Conservation (phyloP, 2,113 vertebrate species). For the Empidonax traillii region DNA sequence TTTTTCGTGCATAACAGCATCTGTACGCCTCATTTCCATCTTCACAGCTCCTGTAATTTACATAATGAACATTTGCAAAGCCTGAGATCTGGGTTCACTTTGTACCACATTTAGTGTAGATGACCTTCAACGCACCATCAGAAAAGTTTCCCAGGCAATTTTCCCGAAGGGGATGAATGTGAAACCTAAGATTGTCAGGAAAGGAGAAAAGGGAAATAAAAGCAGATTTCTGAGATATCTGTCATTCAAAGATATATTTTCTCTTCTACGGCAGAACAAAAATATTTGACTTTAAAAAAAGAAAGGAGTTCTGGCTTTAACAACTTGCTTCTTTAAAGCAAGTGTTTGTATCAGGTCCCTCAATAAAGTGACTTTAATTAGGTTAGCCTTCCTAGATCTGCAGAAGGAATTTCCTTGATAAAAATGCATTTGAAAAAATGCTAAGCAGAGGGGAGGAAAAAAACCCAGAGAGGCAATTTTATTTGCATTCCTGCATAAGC, state of each 20-base stretch:
- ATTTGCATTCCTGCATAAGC: neutral
- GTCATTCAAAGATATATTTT: neutral
- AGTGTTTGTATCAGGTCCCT: neutral
- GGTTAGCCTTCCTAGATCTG: neutral
- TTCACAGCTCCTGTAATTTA: constrained; percentile 66
- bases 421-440: neutral
- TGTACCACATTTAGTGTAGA: constrained; percentile 32
- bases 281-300: neutral
- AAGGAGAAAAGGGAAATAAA: neutral
- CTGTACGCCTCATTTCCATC: constrained; percentile 49
- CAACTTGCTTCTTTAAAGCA: neutral
- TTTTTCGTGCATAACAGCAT: constrained; percentile 45
- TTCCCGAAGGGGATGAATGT: constrained; percentile 30
- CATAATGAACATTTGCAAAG: constrained; percentile 68
- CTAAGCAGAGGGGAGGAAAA: neutral
- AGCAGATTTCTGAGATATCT: neutral
- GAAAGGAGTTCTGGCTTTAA: neutral
- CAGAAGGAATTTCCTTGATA: neutral
- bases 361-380: constrained; percentile 6
- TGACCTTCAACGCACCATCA: constrained; percentile 61
- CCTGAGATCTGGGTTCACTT: constrained; percentile 47
- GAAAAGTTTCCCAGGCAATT: constrained; percentile 48
- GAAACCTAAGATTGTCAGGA: neutral
- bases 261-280: neutral
- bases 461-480: neutral